Base-by-base conservation (phyloP, 2,888 invertebrate genomes). In the Trimorus sp. region DNA sequence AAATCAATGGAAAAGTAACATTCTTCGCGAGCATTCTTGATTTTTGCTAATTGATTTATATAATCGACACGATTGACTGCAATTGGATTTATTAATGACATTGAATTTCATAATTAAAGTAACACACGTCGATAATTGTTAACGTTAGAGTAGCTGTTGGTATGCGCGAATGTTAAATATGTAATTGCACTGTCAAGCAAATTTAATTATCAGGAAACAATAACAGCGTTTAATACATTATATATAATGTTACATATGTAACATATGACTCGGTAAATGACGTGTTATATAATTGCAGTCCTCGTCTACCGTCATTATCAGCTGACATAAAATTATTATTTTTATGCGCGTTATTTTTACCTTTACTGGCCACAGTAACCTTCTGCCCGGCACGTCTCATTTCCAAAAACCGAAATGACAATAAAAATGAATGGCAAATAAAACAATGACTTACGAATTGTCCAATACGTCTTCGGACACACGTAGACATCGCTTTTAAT, bases 121-220 rank as follows among this genome's bases (percentile, higher is more conserved):
- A 26, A 26, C 26, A 26, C 26, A 3, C 26, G 26, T 4, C 1
- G 58, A 53, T 36, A 51, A 58, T 36, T 48, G 7, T 15, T 49
- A 66, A 51, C 16, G 45, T 71, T 63, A 40, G 12, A 37, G 15
- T 36, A 26, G 15, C 14, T 42, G 11, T 38, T 11, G 8, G 56
- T 14, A 45, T 12, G 0, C 26, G 36, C 12, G 37, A 49, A 48
- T 62, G 14, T 62, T 40, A 42, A 62, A 37, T 60, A 65, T 60
- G 54, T 60, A 70, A 66, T 71, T 56, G 38, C 48, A 42, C 54
- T 3, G 48, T 1, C 53, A 26, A 66, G 60, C 37, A 76, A 81
- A 81, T 76, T 81, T 71, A 76, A 81, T 76, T 76, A 81, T 76
- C 65, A 53, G 71, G 58, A 81, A 81, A 76, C 71, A 76, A 76